These are phyloP conservation scores for Thecocarcelia acutangulata DNA, from an alignment of 2,888 invertebrate genomes.

Conservation along the genomic window DNA sequence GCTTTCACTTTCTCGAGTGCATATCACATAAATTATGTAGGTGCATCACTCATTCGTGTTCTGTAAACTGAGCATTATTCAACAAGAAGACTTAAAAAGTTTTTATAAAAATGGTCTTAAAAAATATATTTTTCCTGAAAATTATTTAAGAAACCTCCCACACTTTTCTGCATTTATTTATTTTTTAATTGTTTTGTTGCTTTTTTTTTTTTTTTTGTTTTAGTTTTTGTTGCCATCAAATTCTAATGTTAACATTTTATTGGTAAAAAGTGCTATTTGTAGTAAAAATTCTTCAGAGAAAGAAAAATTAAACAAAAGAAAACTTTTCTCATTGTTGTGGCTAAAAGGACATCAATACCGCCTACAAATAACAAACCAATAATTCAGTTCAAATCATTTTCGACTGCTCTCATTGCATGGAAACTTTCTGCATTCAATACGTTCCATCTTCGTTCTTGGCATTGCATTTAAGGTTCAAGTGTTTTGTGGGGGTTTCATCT, in stretches of 20 bases:
- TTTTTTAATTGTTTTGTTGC: too few species aligned
- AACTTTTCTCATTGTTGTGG: constrained; percentile 4
- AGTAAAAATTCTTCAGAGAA: constrained; percentile 11
- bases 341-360: constrained; percentile 15
- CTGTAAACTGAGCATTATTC: too few species aligned
- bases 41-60: too few species aligned
- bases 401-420: neutral
- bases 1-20: too few species aligned
- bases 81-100: too few species aligned
- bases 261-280: neutral
- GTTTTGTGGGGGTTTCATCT: constrained; percentile 16
- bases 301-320: constrained; percentile 11
- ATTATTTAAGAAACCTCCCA: too few species aligned
- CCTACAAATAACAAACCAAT: constrained; percentile 3
- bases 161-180: too few species aligned
- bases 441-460: constrained; percentile 37
- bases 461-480: constrained; percentile 46
- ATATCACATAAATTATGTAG: too few species aligned
- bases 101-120: too few species aligned
- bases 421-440: constrained; percentile 9
- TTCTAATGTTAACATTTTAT: neutral
- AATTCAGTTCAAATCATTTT: neutral
- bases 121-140: too few species aligned
- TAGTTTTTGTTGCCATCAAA: neutral
- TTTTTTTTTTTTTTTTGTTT: too few species aligned